Base-by-base conservation (phyloP, 2,888 invertebrate genomes). In the Gnatocerus cornutus region DNA sequence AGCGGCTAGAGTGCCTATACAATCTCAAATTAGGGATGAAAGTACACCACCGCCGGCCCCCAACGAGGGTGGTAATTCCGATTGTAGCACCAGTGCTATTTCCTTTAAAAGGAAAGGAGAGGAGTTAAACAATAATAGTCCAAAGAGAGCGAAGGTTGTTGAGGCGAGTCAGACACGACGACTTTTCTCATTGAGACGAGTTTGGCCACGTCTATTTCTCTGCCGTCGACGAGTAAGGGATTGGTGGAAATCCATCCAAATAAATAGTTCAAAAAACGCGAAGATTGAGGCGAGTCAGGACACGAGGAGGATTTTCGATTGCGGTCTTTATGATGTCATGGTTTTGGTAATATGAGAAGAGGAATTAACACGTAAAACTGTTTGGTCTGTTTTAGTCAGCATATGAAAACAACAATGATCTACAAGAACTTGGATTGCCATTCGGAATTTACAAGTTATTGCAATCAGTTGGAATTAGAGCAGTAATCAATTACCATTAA, bases 401-500 rank as follows among this genome's bases (percentile, higher is more conserved):
- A 3, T 95, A 95, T 80, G 90, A 90, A 77, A 88, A 88, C 71
- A 86, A 86, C 53, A 87, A 87, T n/a, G 86, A 90, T 77, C 90
- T 91, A 78, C 82, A 85, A 1, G 81, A 84, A 2, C 87, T 93
- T n/a, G n/a, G n/a, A n/a, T n/a, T n/a, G n/a, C n/a, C n/a, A n/a
- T n/a, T n/a, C n/a, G n/a, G n/a, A n/a, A n/a, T n/a, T n/a, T n/a
- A n/a, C n/a, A n/a, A n/a, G n/a, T n/a, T n/a, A n/a, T n/a, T n/a
- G n/a, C n/a, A n/a, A n/a, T n/a, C n/a, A n/a, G n/a, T n/a, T n/a
- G n/a, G n/a, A n/a, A n/a, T n/a, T n/a, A n/a, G n/a, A n/a, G n/a
- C n/a, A n/a, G n/a, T n/a, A n/a, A n/a, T n/a, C n/a, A n/a, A n/a
- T n/a, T n/a, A n/a, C n/a, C n/a, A n/a, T n/a, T n/a, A n/a, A n/a